A percentile compares a stretch with the other conserved stretches of the same genome.
Conservation (phyloP, 2,113 vertebrate genomes). For the Sturnira hondurensis region DNA sequence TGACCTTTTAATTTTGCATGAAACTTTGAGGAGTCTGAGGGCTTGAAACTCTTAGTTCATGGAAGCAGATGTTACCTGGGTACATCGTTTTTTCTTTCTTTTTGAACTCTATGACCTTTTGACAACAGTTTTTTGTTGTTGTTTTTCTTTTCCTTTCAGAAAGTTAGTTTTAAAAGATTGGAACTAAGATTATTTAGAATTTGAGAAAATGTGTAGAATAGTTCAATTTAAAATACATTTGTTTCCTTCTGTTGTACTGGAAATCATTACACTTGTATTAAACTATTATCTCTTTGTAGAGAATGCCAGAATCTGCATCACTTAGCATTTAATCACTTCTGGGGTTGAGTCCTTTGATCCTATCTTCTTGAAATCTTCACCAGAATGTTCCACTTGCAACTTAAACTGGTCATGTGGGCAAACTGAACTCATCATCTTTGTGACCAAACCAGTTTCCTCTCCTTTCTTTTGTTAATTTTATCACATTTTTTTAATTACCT, state of each 20-base stretch:
- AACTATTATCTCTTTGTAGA: neutral
- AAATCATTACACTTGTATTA: neutral
- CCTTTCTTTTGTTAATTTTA: neutral
- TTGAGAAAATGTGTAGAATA: constrained; percentile 32
- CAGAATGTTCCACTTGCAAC: neutral
- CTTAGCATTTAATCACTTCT: neutral
- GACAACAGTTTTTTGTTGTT: neutral
- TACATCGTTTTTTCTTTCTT: neutral
- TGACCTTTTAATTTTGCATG: neutral
- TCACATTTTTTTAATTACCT: neutral
- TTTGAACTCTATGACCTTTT: neutral
- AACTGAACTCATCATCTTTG: neutral
- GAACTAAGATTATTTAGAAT: neutral
- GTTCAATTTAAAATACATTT: neutral
- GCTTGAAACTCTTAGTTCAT: neutral
- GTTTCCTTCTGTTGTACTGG: neutral
- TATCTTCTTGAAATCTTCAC: neutral
- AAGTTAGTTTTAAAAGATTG: neutral
- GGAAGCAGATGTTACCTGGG: neutral
- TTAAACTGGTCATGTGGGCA: neutral
- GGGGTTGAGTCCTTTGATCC: neutral
- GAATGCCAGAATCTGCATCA: neutral
- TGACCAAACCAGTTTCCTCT: constrained; percentile 34
- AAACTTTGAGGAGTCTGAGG: constrained; percentile 24
- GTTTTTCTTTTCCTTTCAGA: neutral